Evolutionary conservation across 2,113 vertebrate species (phyloP), one percentile per base, ranked within the genome.

Genomic region (Urocitellus parryii): DNA sequence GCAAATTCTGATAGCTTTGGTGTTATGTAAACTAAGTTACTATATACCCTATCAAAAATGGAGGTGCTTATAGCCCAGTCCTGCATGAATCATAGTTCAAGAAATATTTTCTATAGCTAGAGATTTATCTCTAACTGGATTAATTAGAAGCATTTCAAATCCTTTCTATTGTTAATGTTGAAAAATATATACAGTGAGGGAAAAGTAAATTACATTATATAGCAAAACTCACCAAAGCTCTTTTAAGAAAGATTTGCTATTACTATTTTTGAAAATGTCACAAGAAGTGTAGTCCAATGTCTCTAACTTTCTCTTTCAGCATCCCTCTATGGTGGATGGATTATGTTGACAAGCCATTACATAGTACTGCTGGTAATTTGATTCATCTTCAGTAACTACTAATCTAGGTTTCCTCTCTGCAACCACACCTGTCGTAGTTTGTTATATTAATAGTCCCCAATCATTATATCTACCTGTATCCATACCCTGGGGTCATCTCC

Each of bases 51-150:
- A 9, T 65, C 56, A 34, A 37, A 81, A 58, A 0, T n/a, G 6
- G 61, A 72, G 34, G 27, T 93, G 27, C 42, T 76, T 14, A 20
- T 51, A 51, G 29, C 6, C 39, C 53, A 86, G 32, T 45, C 14
- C 61, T 77, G 45, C 5, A 51, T 65, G 68, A 78, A 42, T 22
- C 81, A 14, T 27, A 65, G n/a, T 72, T 94, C 4, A 80, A 56
- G n/a, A 92, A 91, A 56, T 20, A 89, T n/a, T 74, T 80, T 42
- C 67, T 77, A 1, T 58, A 88, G 51, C n/a, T 13, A 81, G 18
- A 39, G 58, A 70, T 48, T 86, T 91, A 74, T 61, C 61, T 92
- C 34, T 67, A 93, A 67, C 25, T 93, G 37, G 58, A 70, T 94
- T 91, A 80, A 80, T 42, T 42, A 65, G n/a, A 76, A 85, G 4